Evolutionary conservation across 2,888 invertebrate species (phyloP), one percentile per base, ranked within the genome.

Genomic region (Epinotia demarniana): DNA sequence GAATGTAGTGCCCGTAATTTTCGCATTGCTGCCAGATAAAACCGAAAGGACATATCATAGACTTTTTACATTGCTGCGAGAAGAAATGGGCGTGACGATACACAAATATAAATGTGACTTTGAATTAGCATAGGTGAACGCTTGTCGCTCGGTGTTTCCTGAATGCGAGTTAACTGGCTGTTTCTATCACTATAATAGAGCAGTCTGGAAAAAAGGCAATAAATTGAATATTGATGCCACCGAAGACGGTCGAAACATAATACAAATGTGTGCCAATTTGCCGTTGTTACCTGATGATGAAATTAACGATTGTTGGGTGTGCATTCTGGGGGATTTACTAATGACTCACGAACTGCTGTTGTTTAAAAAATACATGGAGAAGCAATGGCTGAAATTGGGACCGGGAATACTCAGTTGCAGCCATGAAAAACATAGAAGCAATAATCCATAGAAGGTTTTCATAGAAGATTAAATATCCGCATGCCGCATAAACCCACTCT

Each of bases 381-480:
- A 9, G 19, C 19, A 57, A 19, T 57, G 57, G 57, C 57, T 57
- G 18, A 57, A 57, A 57, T 57, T 57, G 18, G 19, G 18, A 19
- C 57, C 19, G n/a, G 8, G 19, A 57, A 33, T 33, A 33, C 33
- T 57, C 57, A 57, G 57, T 19, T 57, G 57, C 57, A 57, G 19
- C 18, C 19, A 57, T 19, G 18, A 57, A 57, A 57, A 57, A 57
- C 19, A 57, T 19, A 57, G 57, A 57, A 57, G 58, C 58, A 58
- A 58, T 58, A 58, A 58, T 58, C 58, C 58, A 19, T 57, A 57
- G 55, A 57, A 18, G 55, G 18, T 57, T 57, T n/a, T n/a, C 55
- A 57, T 18, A n/a, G 58, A 23, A 58, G 58, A 27, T 27, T 58
- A 58, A 58, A 58, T 58, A 58, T 58, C 58, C 58, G 58, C 58